Evolutionary conservation across 2,888 invertebrate genomes (phyloP), one percentile per base, ranked within the genome.

Genomic region (Lithophane socia): DNA sequence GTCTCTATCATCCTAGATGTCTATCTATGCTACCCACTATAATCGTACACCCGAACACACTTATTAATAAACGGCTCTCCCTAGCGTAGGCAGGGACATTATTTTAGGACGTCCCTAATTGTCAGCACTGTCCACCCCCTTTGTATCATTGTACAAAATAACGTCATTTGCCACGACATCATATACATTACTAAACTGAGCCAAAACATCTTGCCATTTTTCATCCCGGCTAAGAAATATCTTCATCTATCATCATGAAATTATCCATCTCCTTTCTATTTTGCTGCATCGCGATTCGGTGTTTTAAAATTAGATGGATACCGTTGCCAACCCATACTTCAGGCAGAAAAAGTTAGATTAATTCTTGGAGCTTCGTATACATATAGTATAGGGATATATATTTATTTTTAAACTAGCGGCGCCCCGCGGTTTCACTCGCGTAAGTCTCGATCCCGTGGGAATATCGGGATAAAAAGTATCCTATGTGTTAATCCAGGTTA

Each of bases 261-360:
- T 89, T 84, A 87, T 84, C 79, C 82, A 85, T 87, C 87, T 83
- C 84, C 87, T 91, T 90, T 92, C 89, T 89, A 88, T 89, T 86
- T 89, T 89, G 80, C 74, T 75, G 79, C 80, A 82, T 79, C 78
- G 83, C 77, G 87, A 90, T 90, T 89, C 87, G 79, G 87, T 75
- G 80, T 87, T 87, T 84, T 92, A 91, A 92, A 90, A 85, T 91
- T 91, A 90, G 90, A 84, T n/a, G 74, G 86, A 83, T 91, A 90
- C 85, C 89, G 91, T 92, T 93, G 93, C 93, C 92, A 92, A 92
- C 91, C 91, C 89, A 93, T 91, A 92, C 86, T 89, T 89, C 82
- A 86, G 86, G 75, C 83, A 86, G 69, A 85, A 84, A 73, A 71
- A 58, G 75, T 77, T 42, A 80, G 58, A 77, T 81, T 77, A 69